These are phyloP conservation scores for Montipora cactus DNA, from an alignment of 64 coral and sea anemone genomes.

Conservation along the genomic window DNA sequence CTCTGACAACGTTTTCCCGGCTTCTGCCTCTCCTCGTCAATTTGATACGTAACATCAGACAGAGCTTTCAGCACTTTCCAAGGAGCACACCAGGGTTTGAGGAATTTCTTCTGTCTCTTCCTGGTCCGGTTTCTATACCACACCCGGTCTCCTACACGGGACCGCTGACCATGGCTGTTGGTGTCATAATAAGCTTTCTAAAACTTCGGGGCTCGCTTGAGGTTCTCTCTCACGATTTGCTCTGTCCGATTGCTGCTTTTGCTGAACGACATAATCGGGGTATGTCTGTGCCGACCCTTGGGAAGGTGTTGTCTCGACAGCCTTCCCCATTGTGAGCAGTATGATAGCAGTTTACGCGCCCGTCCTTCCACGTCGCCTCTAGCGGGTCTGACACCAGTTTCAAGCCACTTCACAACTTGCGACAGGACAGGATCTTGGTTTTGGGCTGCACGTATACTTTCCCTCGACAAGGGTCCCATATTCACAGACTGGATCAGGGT, in stretches of 20 bases:
- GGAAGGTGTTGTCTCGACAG: not conserved
- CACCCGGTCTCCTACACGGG: slow-evolving; percentile 15
- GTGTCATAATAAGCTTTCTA: not conserved
- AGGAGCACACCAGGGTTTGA: not conserved
- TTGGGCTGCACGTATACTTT: not conserved
- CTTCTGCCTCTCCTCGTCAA: not conserved
- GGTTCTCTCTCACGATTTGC: not conserved
- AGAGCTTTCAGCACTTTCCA: not conserved
- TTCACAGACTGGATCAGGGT: not conserved
- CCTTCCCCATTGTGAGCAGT: too few relatives aligned
- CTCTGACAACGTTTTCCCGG: not conserved
- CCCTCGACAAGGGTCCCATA: not conserved
- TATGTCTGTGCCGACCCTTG: not conserved
- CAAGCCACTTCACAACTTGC: not conserved
- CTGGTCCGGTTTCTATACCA: slow-evolving; percentile 27
- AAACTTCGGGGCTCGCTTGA: not conserved
- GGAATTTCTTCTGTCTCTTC: slow-evolving; percentile 3
- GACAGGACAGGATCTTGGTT: not conserved
- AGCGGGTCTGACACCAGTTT: too few relatives aligned
- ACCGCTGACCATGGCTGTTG: slow-evolving; percentile 18
- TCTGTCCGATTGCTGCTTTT: slow-evolving; percentile 38
- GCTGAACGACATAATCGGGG: slow-evolving; percentile 38
- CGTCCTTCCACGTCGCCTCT: too few relatives aligned
- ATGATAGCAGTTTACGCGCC: too few relatives aligned
- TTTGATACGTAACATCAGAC: not conserved